Evolutionary conservation across 1,140 invertebrate species (phyloP).

Genomic region (Theocolax elegans): DNA sequence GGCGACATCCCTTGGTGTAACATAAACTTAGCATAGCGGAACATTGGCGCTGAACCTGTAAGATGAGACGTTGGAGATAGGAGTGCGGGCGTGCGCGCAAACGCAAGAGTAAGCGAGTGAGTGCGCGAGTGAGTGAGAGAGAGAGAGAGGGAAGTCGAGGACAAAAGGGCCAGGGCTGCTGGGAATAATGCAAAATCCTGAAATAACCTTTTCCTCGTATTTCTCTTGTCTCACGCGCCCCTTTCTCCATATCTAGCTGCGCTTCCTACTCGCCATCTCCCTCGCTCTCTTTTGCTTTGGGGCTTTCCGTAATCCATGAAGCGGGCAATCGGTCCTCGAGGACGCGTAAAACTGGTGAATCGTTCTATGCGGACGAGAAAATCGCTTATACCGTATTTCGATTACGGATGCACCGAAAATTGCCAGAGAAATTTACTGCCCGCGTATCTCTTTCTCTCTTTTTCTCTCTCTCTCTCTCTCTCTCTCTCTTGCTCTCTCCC

Average conservation of each 20-base stretch:
- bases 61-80: slow-evolving; percentile 36
- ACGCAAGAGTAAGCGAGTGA: background rate
- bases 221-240: slow-evolving; percentile 31
- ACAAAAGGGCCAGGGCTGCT: slow-evolving; percentile 40
- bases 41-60: slow-evolving; percentile 35
- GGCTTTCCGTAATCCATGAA: slow-evolving; percentile 41
- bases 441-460: background rate
- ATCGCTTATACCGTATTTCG: slow-evolving; percentile 40
- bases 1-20: slow-evolving; percentile 64
- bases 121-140: background rate
- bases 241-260: background rate
- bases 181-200: slow-evolving; percentile 55
- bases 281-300: slow-evolving; percentile 17
- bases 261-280: background rate
- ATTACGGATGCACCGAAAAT: slow-evolving; percentile 44
- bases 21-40: slow-evolving; percentile 61
- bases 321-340: slow-evolving; percentile 59
- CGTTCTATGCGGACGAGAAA: slow-evolving; percentile 45
- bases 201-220: slow-evolving; percentile 51
- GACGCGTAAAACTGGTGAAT: slow-evolving; percentile 57
- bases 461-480: background rate
- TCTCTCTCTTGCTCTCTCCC: background rate
- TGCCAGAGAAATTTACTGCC: slow-evolving; percentile 25
- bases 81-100: slow-evolving; percentile 35
- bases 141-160: slow-evolving; percentile 11